Evolutionary conservation across 2,888 invertebrate genomes (phyloP).

Genomic region (Acutogordius australiensis): DNA sequence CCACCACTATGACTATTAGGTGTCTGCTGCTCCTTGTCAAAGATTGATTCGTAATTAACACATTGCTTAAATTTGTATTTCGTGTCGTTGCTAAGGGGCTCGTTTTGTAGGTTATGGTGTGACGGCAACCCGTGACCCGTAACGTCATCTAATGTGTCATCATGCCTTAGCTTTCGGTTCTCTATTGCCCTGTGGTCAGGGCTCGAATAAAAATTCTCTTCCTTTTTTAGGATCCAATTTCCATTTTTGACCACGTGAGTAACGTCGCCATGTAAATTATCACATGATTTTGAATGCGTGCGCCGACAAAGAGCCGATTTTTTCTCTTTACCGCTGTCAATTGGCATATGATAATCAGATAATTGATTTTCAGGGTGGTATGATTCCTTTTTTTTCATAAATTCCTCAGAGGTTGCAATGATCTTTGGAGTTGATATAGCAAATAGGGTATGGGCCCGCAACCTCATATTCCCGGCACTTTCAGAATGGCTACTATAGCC

Average conservation of each 20-base stretch:
- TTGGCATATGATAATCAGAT: not conserved
- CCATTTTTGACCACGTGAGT: not conserved
- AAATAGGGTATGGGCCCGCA: not conserved
- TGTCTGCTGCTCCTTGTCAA: too few relatives aligned
- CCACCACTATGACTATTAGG: not conserved
- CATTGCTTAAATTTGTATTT: too few relatives aligned
- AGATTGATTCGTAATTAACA: not conserved
- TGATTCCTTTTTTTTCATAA: too few relatives aligned
- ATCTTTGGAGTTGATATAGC: not conserved
- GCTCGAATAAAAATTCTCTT: not conserved
- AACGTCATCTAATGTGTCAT: not conserved
- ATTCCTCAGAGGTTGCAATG: not conserved
- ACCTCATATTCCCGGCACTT: not conserved
- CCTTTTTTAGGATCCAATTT: conserved; percentile 4
- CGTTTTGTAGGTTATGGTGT: not conserved
- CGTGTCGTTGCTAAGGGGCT: too few relatives aligned
- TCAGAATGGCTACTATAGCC: conserved; percentile 8
- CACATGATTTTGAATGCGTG: not conserved
- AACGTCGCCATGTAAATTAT: too few relatives aligned
- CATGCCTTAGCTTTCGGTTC: not conserved
- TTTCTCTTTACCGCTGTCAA: not conserved
- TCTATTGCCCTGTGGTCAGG: not conserved
- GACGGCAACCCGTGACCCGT: not conserved
- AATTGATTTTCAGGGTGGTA: not conserved
- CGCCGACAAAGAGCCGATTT: not conserved